Evolutionary conservation across 1,140 invertebrate species (phyloP), one percentile per base, ranked within the genome.

Genomic region (Drosophila ambigua): DNA sequence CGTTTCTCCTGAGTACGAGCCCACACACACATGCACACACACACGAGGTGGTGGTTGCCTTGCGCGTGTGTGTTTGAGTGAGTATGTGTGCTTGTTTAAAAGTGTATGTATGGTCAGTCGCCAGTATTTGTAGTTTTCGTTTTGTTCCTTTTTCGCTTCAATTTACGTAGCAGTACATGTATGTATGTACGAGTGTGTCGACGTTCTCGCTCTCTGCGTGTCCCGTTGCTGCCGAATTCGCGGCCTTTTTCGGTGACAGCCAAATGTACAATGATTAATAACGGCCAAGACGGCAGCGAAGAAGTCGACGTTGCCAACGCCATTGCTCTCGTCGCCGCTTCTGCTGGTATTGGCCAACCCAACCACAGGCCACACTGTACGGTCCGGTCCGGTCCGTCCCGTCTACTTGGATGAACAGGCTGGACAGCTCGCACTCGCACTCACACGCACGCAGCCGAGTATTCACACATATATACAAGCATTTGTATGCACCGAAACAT

Each of bases 181-280:
- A 52, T 46, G 64, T 55, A 46, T 28, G 24, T 28, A 46, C 46
- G 24, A 52, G 58, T 57, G 45, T 51, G 39, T 43, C 66, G 44
- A 13, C 57, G 50, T 72, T 79, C 72, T 73, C 66, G 51, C 81
- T 77, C 65, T 65, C 81, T 57, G 61, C 46, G 55, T 62, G 48
- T 60, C 35, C 16, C 55, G 65, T 64, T 61, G 74, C 72, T 76
- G 80, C 71, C 79, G 78, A 82, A 80, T 84, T 83, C 89, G 77
- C 85, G 87, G 90, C 90, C 84, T 79, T 81, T 91, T 90, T 79
- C 75, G 84, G 69, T 80, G 89, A 91, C 90, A 90, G 89, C 76
- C 73, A 91, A 91, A 83, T 84, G 90, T 80, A 84, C 83, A 91
- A 91, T 91, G 90, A 91, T 91, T 91, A 89, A 89, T 89, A 91